Evolutionary conservation across 2,113 vertebrate genomes (phyloP).

Genomic region (Cinclus mexicanus): DNA sequence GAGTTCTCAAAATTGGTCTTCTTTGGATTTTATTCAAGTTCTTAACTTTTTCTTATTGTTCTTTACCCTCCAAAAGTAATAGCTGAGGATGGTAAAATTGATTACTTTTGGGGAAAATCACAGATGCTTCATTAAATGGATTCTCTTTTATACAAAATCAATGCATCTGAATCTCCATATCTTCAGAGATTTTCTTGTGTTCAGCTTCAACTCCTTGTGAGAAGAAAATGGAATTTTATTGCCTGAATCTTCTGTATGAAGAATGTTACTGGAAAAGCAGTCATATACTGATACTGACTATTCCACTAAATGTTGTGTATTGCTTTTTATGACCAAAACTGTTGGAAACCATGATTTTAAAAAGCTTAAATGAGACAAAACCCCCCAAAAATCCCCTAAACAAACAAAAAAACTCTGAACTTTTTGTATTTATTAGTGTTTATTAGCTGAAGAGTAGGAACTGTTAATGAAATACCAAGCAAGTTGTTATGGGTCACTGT

Average conservation of each 20-base stretch:
- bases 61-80: neutral
- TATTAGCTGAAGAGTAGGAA: neutral
- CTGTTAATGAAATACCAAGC: neutral
- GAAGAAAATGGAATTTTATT: neutral
- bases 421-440: neutral
- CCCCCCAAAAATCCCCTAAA: neutral
- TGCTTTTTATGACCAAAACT: neutral
- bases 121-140: neutral
- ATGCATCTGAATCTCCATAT: neutral
- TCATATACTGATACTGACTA: neutral
- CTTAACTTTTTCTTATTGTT: neutral
- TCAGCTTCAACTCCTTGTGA: neutral
- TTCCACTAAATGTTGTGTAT: neutral
- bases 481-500: neutral
- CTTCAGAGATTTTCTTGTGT: neutral
- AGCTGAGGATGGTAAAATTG: neutral
- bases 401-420: accelerated
- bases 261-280: neutral
- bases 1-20: neutral
- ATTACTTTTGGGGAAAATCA: neutral
- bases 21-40: neutral
- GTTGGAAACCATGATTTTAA: neutral
- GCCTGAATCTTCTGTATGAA: neutral
- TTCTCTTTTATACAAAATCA: neutral
- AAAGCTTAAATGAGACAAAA: neutral